A percentile compares a stretch with the other conserved stretches of the same genome.
These are phyloP conservation scores for Lichenostomus cassidix DNA, from an alignment of 2,113 vertebrate genomes.

Conservation along the genomic window DNA sequence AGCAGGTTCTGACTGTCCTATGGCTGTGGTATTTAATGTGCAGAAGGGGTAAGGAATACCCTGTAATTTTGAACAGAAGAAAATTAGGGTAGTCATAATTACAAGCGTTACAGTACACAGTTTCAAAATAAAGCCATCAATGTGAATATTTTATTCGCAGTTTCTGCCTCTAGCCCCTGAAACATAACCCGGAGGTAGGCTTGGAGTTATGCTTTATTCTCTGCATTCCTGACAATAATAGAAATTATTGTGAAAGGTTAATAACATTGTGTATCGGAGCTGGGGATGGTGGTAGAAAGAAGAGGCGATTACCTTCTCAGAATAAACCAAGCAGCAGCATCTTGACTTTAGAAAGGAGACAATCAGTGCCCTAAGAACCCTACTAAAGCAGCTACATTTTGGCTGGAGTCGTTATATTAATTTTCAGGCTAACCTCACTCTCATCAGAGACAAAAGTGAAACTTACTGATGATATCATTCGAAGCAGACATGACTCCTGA, in stretches of 20 bases:
- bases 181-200: background rate
- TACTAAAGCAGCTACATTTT: background rate
- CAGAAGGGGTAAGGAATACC: background rate
- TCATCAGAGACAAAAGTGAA: background rate
- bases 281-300: background rate
- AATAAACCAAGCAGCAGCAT: background rate
- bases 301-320: background rate
- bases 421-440: background rate
- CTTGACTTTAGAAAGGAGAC: background rate
- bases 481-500: background rate
- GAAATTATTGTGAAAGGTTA: slow-evolving; percentile 27
- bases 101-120: background rate
- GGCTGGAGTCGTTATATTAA: background rate
- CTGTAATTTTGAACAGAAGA: background rate
- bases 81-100: slow-evolving; percentile 12
- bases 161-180: background rate
- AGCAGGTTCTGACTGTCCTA: background rate
- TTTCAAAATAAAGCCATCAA: slow-evolving; percentile 13
- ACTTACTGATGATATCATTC: background rate
- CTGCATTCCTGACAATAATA: background rate
- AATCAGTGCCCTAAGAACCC: background rate
- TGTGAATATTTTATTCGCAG: background rate
- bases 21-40: background rate
- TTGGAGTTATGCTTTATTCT: background rate
- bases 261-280: background rate